A percentile compares a stretch with the other conserved stretches of the same genome.
These are phyloP conservation scores for Rotaria macrura DNA, from an alignment of 2,888 invertebrate species.

Conservation along the genomic window DNA sequence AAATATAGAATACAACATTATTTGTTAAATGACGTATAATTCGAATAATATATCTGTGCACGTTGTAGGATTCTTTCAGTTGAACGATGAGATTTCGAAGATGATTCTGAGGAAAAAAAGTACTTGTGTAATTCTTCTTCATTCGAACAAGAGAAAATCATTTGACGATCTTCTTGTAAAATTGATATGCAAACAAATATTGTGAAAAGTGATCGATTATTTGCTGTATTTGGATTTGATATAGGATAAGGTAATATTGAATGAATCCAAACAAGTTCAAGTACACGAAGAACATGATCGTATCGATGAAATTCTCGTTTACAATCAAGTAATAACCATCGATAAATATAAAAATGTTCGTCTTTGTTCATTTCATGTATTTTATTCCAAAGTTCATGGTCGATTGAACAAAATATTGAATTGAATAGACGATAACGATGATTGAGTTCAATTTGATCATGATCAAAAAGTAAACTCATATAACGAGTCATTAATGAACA, in stretches of 20 bases:
- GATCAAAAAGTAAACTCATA: not conserved
- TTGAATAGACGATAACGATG: not conserved
- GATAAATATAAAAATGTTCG: constrained; percentile 70
- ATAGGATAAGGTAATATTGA: not conserved
- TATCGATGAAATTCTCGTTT: constrained; percentile 84
- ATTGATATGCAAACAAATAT: not conserved
- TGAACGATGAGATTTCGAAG: not conserved
- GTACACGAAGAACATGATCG: constrained; percentile 82
- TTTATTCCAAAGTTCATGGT: not conserved
- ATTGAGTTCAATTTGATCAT: not conserved
- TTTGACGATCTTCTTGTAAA: not conserved
- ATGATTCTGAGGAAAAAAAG: not conserved
- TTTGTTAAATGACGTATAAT: not conserved
- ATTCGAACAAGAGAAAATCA: not conserved
- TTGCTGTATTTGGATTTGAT: not conserved
- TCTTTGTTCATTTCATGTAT: constrained; percentile 50
- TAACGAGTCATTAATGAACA: constrained; percentile 67
- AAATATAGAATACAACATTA: not conserved
- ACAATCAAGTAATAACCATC: constrained; percentile 90
- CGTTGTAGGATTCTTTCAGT: not conserved
- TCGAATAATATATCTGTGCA: not conserved
- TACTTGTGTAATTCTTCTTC: not conserved
- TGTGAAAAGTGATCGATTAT: not conserved
- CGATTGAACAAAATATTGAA: not conserved
- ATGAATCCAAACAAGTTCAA: constrained; percentile 74